phyloP scores from a whole-genome alignment of 2,113 vertebrate species.

The Cyrtonyx montezumae region DNA sequence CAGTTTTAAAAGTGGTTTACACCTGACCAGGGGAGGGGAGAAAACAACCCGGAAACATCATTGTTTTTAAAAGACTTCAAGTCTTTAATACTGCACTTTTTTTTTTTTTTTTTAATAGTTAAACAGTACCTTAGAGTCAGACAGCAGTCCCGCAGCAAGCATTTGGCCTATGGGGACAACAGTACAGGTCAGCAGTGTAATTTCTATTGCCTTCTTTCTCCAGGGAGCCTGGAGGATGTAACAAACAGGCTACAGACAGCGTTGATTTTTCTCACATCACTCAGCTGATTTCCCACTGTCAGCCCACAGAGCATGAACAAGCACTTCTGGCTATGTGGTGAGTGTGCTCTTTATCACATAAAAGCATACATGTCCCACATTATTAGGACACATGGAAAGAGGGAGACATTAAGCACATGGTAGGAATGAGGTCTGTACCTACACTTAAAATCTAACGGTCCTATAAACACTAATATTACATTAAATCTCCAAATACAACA shows the following conservation, averaged over 20 bases:
- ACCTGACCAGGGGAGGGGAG: neutral
- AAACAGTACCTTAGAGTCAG: neutral
- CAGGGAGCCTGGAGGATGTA: neutral
- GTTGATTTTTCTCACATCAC: neutral
- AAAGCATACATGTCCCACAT: rapidly evolving
- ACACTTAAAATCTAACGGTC: neutral
- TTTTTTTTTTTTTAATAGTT: neutral
- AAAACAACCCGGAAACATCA: neutral
- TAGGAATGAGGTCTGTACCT: neutral
- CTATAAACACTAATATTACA: neutral
- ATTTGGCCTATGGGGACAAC: rapidly evolving
- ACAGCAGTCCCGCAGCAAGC: neutral
- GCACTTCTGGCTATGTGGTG: neutral
- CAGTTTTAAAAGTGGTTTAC: neutral
- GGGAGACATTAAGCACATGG: rapidly evolving
- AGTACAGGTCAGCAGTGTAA: neutral
- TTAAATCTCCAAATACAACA: neutral
- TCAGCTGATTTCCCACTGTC: neutral
- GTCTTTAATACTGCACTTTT: neutral
- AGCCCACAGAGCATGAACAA: neutral
- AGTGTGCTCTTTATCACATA: rapidly evolving
- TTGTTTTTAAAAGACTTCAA: neutral
- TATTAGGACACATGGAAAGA: neutral
- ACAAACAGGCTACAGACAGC: rapidly evolving
- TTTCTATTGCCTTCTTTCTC: neutral